Evolutionary conservation across 2,113 vertebrate species (phyloP), one percentile per base, ranked within the genome.

Genomic region (Pteruthius melanotis): DNA sequence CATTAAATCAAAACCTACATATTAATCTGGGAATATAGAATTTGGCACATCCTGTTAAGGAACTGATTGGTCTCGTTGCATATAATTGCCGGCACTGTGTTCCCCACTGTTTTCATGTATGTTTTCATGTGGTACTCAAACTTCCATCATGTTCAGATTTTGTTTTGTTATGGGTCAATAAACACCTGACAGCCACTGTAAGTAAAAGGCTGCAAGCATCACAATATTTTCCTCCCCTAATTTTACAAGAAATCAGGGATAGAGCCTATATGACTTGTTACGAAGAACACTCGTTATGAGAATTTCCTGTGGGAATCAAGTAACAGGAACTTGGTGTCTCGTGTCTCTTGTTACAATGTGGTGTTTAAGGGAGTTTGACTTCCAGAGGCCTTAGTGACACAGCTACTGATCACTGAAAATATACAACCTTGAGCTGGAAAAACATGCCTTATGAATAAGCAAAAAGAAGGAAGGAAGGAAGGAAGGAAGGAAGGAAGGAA

Each of bases 151-250:
- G 26, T 28, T n/a, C n/a, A n/a, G n/a, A n/a, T n/a, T 64, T 91
- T 76, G 9, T 33, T 75, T 75, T 44, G 7, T 35, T 47, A 18
- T 12, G 19, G 10, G 19, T 63, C 37, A 40, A 27, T 53, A 70
- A 53, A 49, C 63, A 52, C 3, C 18, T 15, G 30, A 10, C 0
- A 0, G 8, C 3, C 22, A 27, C 16, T 57, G 9, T 22, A 75
- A 57, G 4, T 44, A 57, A 83, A 86, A 70, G 28, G 9, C 9
- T 75, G 22, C 8, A 61, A 27, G 16, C 13, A 26, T 69, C 30
- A 15, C 12, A 39, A 3, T 30, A 8, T 52, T 65, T 86, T 86
- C 9, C 33, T 71, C 49, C 28, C 6, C 15, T 63, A 57, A 47
- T 91, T 88, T 82, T 88, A 12, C n/a, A 70, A 61, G 28, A 6